Percentiles rank a stretch among this genome's conserved stretches.
Conservation (phyloP, 2,113 vertebrate species). For the Nannobrachium achirus region DNA sequence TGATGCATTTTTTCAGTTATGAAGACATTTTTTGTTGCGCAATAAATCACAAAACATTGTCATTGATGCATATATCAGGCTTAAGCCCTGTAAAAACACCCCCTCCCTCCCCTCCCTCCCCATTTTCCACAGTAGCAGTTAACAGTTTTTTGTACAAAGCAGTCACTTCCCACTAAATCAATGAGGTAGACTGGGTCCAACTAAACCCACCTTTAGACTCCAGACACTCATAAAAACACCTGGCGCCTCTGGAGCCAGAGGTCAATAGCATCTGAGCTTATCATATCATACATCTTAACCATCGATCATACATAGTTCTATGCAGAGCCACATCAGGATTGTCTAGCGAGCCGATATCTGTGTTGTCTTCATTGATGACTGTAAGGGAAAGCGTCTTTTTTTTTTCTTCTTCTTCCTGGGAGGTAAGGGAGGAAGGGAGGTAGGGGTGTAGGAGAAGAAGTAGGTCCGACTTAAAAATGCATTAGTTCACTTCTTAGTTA, state of each 20-base stretch:
- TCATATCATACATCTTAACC: slow-evolving; percentile 66
- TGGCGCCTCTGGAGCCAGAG: slow-evolving; percentile 71
- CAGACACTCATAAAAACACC: slow-evolving; percentile 66
- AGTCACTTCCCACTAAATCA: slow-evolving; percentile 81
- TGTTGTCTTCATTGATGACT: slow-evolving; percentile 75
- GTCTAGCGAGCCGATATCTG: slow-evolving; percentile 82
- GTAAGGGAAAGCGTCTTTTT: slow-evolving; percentile 70
- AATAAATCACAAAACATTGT: too few relatives aligned
- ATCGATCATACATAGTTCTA: slow-evolving; percentile 65
- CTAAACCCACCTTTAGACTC: slow-evolving; percentile 78
- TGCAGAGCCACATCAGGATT: slow-evolving; percentile 79
- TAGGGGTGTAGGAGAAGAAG: slow-evolving; percentile 50
- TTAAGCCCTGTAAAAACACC: slow-evolving; percentile 70
- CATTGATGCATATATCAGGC: slow-evolving; percentile 1
- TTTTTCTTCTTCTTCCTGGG: slow-evolving; percentile 65
- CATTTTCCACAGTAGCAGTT: slow-evolving; percentile 78
- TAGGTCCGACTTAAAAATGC: slow-evolving; percentile 78
- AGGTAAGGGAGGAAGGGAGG: slow-evolving; percentile 44
- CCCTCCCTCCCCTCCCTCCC: slow-evolving; percentile 55
- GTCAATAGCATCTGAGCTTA: slow-evolving; percentile 69
- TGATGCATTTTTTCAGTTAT: too few relatives aligned
- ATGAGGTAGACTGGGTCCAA: slow-evolving; percentile 86
- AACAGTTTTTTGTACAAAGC: slow-evolving; percentile 82
- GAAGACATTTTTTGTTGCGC: too few relatives aligned
- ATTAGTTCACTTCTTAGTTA: slow-evolving; percentile 76